Conservation (phyloP, 2,113 vertebrate genomes). For the Oncorhynchus gorbuscha region DNA sequence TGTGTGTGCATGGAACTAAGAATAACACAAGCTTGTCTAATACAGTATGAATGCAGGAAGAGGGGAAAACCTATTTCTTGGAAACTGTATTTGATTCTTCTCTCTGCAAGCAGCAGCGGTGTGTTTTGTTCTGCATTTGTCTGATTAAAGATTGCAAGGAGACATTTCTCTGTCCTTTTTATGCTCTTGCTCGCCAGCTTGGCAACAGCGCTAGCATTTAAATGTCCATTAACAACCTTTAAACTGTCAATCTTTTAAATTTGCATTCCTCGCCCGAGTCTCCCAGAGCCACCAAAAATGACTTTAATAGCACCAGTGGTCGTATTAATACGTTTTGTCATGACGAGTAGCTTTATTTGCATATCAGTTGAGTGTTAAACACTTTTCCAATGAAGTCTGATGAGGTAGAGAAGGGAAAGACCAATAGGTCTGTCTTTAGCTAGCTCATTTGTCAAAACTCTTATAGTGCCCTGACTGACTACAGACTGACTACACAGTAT, state of each 20-base stretch:
- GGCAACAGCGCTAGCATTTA: conserved; percentile 77
- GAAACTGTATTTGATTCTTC: conserved; percentile 18
- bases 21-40: not conserved
- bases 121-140: conserved; percentile 56
- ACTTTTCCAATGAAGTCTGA: conserved; percentile 79
- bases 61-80: conserved; percentile 21
- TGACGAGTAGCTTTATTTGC: conserved; percentile 68
- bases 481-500: too few species aligned
- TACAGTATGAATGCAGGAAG: conserved; percentile 5
- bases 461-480: conserved; percentile 71
- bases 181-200: conserved; percentile 75
- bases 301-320: conserved; percentile 79
- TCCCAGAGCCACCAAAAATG: conserved; percentile 79
- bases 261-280: conserved; percentile 71
- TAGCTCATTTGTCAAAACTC: conserved; percentile 84
- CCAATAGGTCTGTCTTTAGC: conserved; percentile 70
- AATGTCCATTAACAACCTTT: conserved; percentile 82
- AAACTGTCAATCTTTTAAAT: conserved; percentile 80
- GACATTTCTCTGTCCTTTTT: conserved; percentile 69
- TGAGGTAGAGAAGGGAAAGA: conserved; percentile 70
- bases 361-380: conserved; percentile 75
- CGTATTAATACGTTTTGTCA: conserved; percentile 75
- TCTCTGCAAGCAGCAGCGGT: not conserved
- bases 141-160: conserved; percentile 64
- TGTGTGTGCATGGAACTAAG: not conserved